A percentile compares a stretch with the other conserved stretches of the same genome.
Conservation (phyloP, 2,888 invertebrate species). For the Tetranychus piercei region DNA sequence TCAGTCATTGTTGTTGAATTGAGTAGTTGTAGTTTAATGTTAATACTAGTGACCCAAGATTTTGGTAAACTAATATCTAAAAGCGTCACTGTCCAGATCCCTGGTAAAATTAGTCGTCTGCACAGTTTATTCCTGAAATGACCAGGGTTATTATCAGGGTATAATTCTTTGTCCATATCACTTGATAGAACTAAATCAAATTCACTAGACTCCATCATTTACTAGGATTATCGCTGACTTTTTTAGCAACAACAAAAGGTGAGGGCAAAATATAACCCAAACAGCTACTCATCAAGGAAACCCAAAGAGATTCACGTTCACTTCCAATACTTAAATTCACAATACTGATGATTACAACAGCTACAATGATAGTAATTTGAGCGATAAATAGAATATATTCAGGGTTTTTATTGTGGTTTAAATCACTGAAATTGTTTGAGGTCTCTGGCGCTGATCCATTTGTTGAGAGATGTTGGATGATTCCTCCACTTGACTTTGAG, state of each 20-base stretch:
- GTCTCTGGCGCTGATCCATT: background rate
- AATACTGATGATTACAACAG: background rate
- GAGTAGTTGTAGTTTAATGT: no score
- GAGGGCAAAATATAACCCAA: slow-evolving; percentile 12
- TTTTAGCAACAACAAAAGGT: background rate
- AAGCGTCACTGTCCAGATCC: no score
- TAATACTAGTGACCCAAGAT: no score
- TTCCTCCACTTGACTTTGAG: background rate
- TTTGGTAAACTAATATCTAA: no score
- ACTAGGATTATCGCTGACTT: background rate
- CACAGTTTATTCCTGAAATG: no score
- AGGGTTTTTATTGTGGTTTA: background rate
- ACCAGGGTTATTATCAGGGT: no score
- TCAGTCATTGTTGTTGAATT: no score
- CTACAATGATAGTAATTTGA: background rate
- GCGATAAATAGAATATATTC: background rate
- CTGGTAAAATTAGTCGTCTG: no score
- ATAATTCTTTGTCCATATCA: background rate
- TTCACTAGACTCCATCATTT: background rate
- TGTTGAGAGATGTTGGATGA: background rate
- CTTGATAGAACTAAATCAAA: background rate
- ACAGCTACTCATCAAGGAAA: slow-evolving; percentile 5
- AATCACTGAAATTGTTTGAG: background rate
- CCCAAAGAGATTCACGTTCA: background rate
- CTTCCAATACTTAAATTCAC: background rate